Conservation (phyloP, 2,797 vertebrate genomes). For the Phataginus tetradactyla region DNA sequence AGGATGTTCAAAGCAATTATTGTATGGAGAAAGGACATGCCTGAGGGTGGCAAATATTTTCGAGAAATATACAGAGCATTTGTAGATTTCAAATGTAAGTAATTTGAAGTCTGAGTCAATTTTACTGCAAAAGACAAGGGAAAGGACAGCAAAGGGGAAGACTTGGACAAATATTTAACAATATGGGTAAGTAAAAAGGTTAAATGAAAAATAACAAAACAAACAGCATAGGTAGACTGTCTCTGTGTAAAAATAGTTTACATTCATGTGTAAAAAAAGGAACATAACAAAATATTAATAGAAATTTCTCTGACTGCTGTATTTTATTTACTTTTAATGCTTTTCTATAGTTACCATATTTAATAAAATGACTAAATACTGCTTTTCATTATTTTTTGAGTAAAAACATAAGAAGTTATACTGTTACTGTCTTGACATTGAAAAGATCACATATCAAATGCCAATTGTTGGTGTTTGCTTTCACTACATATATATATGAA, state of each 20-base stretch:
- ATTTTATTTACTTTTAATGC: not conserved
- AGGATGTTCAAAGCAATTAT: not conserved
- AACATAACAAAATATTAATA: not conserved
- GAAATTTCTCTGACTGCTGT: not conserved
- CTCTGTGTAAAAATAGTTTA: not conserved
- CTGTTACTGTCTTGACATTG: not conserved
- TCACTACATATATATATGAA: not conserved
- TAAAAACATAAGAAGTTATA: not conserved
- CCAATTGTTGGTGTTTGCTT: not conserved
- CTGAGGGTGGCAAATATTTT: not conserved
- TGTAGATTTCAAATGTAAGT: not conserved
- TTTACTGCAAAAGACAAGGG: constrained; percentile 15
- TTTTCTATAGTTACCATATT: not conserved
- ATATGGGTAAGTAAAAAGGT: not conserved
- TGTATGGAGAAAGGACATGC: not conserved
- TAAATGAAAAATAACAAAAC: not conserved
- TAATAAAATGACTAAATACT: not conserved
- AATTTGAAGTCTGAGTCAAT: not conserved
- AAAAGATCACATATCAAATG: not conserved
- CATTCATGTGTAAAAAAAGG: not conserved
- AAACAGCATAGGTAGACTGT: not conserved
- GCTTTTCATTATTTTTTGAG: not conserved
- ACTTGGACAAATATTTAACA: not conserved
- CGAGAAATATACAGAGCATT: not conserved
- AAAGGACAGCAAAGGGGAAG: not conserved